Conservation (phyloP, 1,140 invertebrate genomes). For the Cyclina sinensis region DNA sequence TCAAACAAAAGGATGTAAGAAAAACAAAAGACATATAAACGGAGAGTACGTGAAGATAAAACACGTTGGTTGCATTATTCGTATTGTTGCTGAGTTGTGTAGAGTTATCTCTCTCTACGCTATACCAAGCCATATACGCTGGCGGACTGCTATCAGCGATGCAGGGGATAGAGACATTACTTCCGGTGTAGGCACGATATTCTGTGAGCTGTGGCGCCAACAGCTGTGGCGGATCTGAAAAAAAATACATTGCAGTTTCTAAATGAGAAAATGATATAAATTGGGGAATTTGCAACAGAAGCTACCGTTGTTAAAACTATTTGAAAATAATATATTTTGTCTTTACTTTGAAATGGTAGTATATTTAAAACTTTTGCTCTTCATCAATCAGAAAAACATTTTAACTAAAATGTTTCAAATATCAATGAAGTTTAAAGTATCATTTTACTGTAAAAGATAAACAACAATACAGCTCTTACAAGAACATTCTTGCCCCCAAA, state of each 20-base stretch:
- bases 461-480: too few relatives aligned
- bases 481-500: too few relatives aligned
- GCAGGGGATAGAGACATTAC: background rate
- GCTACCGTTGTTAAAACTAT: too few relatives aligned
- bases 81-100: constrained; percentile 32
- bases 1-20: too few relatives aligned
- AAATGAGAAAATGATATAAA: background rate
- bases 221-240: constrained; percentile 26
- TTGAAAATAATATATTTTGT: too few relatives aligned
- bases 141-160: constrained; percentile 4
- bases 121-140: background rate
- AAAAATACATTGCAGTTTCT: background rate
- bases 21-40: too few relatives aligned
- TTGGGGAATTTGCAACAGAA: background rate
- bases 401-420: too few relatives aligned
- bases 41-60: constrained; percentile 42
- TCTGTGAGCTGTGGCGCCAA: background rate
- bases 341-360: too few relatives aligned
- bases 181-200: background rate
- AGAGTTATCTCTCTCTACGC: background rate
- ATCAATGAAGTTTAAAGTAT: too few relatives aligned
- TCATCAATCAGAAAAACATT: too few relatives aligned
- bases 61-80: background rate
- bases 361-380: too few relatives aligned
- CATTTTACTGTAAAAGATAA: too few relatives aligned